Base-by-base conservation (phyloP, 1,140 invertebrate species). In the Penaeus chinensis region DNA sequence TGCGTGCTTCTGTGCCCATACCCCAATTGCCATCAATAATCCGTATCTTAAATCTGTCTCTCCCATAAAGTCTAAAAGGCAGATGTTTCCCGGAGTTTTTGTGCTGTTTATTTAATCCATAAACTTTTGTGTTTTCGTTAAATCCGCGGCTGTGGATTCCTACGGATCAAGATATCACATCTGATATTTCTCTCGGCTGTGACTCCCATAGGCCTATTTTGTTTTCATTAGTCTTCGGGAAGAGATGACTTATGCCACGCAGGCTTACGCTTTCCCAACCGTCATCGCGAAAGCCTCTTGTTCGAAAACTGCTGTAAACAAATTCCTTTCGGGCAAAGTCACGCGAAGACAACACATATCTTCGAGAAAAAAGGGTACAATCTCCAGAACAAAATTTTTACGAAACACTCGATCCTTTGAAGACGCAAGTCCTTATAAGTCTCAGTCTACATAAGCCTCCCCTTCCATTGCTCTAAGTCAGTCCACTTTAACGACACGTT, bases 1-100 rank as follows among this genome's bases (percentile, higher is more conserved):
- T 84, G n/a, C 32, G 19, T 22, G 20, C 47, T 42, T 22, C 63
- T 18, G 27, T 76, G 54, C 78, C 88, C 83, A 85, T 89, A 85
- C 88, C 83, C 88, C 83, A 89, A 89, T 89, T 85, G 79, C 83
- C 88, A 89, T 89, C 88, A 89, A 85, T 85, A 89, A 89, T 89
- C 83, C 77, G 88, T 85, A 89, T 89, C 88, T 89, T 89, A 89
- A 89, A 89, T 89, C 88, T 85, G 88, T 89, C 88, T 85, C 54
- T 60, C 77, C 60, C 82, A 89, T 89, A 84, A 89, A 85, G 42
- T 85, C 77, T 27, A 10, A 81, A 77, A 85, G 60, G 83, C 88
- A 89, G 88, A 89, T 89, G 88, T 89, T 89, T 89, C 79, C 69
- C 54, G 74, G 16, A 77, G 76, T 37, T 37, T 37, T 37, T 42